A percentile compares a stretch with the other conserved stretches of the same genome.
Evolutionary conservation across 30 jellyfish, hydroid and myxozoan species (phyloP).

Genomic region (Aurelia coerulea): DNA sequence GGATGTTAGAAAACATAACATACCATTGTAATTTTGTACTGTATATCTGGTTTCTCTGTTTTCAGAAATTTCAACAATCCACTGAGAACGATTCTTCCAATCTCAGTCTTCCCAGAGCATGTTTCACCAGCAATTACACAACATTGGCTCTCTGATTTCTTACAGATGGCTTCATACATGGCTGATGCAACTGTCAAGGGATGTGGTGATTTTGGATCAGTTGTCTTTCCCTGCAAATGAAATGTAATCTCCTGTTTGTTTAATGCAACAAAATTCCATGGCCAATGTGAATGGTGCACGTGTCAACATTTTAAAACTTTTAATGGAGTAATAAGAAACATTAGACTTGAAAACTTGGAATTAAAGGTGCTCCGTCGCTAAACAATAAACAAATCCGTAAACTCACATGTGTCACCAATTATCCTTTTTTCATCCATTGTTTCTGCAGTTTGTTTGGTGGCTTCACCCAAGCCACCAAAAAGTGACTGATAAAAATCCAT

Average conservation of each 20-base stretch:
- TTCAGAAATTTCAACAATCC: constrained; percentile 54
- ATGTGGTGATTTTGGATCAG: constrained; percentile 29
- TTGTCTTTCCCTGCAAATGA: constrained; percentile 4
- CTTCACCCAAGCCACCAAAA: no score
- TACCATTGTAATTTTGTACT: constrained; percentile 68
- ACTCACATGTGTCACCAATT: no score
- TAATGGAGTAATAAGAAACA: no score
- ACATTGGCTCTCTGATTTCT: constrained; percentile 70
- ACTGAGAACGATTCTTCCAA: constrained; percentile 40
- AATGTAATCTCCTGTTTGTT: not conserved
- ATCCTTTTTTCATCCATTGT: no score
- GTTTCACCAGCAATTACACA: constrained; percentile 87
- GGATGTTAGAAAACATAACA: not conserved
- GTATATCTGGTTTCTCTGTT: constrained; percentile 51
- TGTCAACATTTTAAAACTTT: no score
- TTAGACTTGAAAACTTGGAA: no score
- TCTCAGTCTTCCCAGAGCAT: constrained; percentile 91
- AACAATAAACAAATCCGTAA: no score
- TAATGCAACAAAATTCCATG: not conserved
- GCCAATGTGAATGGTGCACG: no score
- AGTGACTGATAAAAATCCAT: no score
- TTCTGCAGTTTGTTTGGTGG: no score
- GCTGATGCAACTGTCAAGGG: constrained; percentile 37
- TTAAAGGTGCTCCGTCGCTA: no score
- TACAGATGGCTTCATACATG: constrained; percentile 55